phyloP scores from a whole-genome alignment of 2,113 vertebrate genomes.

The Cariama cristata region DNA sequence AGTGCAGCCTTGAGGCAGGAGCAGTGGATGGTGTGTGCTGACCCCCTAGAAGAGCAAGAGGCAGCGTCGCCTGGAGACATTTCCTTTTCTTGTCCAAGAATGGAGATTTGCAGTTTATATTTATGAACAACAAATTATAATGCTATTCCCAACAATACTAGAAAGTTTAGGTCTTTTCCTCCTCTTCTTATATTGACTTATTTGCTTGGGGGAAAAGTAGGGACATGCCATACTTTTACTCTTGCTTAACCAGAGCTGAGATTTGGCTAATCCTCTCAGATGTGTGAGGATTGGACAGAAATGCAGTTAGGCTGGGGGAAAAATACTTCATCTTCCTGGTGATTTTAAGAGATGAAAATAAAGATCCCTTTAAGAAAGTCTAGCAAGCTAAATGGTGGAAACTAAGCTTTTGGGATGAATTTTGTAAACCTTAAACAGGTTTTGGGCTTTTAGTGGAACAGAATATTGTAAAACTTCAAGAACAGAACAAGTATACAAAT shows the following conservation, averaged over 20 bases:
- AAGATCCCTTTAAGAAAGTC: not conserved
- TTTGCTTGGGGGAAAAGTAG: not conserved
- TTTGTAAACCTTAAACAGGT: not conserved
- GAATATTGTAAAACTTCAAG: not conserved
- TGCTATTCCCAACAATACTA: too few relatives aligned
- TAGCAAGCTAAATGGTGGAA: not conserved
- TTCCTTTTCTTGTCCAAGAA: not conserved
- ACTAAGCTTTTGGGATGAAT: not conserved
- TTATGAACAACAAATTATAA: not conserved
- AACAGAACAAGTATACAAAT: not conserved
- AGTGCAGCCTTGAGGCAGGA: not conserved
- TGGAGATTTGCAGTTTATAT: not conserved
- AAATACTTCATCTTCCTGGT: not conserved
- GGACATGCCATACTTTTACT: not conserved
- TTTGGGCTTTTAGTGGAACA: not conserved
- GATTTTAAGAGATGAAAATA: not conserved
- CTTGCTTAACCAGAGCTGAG: not conserved
- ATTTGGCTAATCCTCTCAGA: not conserved
- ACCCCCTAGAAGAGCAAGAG: not conserved
- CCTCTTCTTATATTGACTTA: not conserved
- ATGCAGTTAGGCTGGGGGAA: not conserved
- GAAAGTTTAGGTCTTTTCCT: not conserved
- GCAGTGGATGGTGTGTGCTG: not conserved
- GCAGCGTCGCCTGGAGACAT: not conserved
- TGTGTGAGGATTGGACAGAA: not conserved